A percentile compares a stretch with the other conserved stretches of the same genome.
These are phyloP conservation scores for Balaenoptera acutorostrata DNA, from an alignment of 2,113 vertebrate species.

Conservation along the genomic window DNA sequence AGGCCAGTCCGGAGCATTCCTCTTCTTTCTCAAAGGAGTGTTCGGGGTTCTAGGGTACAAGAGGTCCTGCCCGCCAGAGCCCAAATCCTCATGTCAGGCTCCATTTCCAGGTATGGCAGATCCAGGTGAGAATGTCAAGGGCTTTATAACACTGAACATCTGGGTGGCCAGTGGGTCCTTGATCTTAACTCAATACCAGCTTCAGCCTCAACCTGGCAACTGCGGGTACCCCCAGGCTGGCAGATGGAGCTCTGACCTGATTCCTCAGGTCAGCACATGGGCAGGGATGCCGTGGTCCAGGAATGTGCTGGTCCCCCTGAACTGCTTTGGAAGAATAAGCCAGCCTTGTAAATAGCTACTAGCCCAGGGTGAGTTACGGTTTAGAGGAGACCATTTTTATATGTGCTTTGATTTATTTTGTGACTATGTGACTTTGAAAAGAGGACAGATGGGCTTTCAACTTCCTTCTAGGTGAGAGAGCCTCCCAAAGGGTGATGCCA, in stretches of 20 bases:
- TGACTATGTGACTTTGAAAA: not conserved
- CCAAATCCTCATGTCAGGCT: fast-evolving
- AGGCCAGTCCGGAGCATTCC: not conserved
- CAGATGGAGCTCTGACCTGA: not conserved
- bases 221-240: too few relatives aligned
- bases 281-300: fast-evolving
- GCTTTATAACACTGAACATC: not conserved
- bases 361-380: not conserved
- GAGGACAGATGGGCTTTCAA: not conserved
- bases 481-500: not conserved
- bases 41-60: not conserved
- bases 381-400: not conserved
- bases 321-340: not conserved
- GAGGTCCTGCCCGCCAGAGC: not conserved
- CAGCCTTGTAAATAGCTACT: not conserved
- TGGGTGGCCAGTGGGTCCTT: too few relatives aligned
- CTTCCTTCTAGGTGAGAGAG: not conserved
- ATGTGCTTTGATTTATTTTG: not conserved
- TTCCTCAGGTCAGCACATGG: not conserved
- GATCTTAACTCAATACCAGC: not conserved
- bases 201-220: not conserved
- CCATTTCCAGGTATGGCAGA: not conserved
- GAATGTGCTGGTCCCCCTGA: not conserved
- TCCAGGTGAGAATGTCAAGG: not conserved
- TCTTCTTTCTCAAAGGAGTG: not conserved